These are phyloP conservation scores for Podarcis raffonei DNA, from an alignment of 2,113 vertebrate species.

Conservation along the genomic window DNA sequence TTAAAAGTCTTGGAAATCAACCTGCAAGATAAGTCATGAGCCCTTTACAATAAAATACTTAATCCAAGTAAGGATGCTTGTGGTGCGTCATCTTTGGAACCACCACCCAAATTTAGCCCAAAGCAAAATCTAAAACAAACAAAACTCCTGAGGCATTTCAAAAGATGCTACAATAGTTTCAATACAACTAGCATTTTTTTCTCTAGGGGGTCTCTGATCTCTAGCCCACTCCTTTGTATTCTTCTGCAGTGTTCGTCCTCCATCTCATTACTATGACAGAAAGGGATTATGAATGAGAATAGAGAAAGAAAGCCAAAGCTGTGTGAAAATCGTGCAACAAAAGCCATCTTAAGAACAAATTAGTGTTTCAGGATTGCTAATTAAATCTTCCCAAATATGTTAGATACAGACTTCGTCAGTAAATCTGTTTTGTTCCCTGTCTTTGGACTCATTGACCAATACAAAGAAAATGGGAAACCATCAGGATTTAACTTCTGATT, in stretches of 20 bases:
- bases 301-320: neutral
- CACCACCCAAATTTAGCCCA: neutral
- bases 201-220: neutral
- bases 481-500: neutral
- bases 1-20: neutral
- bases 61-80: neutral
- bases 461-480: conserved; percentile 1
- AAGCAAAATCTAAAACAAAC: neutral
- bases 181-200: neutral
- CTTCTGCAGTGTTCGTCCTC: neutral
- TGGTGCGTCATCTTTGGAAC: too few relatives aligned
- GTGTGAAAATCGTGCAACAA: neutral
- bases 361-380: neutral
- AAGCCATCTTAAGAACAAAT: neutral
- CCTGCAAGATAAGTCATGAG: neutral
- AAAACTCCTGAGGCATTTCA: neutral
- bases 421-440: neutral
- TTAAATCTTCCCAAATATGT: neutral
- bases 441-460: conserved; percentile 5
- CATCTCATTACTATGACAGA: neutral
- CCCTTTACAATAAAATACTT: neutral
- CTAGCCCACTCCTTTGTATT: neutral
- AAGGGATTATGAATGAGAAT: neutral
- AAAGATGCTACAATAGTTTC: neutral
- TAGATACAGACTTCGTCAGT: neutral